phyloP scores from a whole-genome alignment of 2,113 vertebrate genomes.

The Ariopsis seemanni region DNA sequence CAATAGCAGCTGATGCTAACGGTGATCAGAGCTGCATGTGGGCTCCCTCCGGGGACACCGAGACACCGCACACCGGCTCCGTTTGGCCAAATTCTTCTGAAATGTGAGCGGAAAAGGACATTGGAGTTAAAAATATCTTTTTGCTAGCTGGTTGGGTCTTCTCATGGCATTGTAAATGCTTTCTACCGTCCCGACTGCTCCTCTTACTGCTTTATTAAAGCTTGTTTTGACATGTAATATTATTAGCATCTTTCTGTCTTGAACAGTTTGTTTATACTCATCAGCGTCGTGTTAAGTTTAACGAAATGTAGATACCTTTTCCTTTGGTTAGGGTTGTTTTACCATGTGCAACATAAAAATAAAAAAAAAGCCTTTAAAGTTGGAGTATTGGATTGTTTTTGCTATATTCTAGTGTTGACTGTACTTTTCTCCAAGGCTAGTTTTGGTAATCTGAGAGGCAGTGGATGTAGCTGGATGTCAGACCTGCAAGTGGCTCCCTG shows the following conservation, averaged over 20 bases:
- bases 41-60: no score
- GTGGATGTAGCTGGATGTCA: neutral
- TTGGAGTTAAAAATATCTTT: neutral
- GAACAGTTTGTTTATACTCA: neutral
- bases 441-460: no score
- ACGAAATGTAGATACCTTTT: neutral
- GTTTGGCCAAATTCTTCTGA: neutral
- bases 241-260: neutral
- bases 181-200: neutral
- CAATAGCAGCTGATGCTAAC: conserved; percentile 27
- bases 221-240: neutral
- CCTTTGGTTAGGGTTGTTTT: neutral
- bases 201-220: neutral
- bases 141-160: neutral
- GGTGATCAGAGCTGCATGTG: neutral
- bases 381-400: no score
- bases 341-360: no score
- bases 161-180: neutral
- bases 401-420: no score
- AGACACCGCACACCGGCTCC: neutral
- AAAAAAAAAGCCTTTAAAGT: no score
- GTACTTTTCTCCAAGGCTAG: no score
- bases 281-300: neutral
- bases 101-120: neutral
- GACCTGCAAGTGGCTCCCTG: neutral